phyloP scores from a whole-genome alignment of 2,888 invertebrate species.

The Drosophila rellima region DNA sequence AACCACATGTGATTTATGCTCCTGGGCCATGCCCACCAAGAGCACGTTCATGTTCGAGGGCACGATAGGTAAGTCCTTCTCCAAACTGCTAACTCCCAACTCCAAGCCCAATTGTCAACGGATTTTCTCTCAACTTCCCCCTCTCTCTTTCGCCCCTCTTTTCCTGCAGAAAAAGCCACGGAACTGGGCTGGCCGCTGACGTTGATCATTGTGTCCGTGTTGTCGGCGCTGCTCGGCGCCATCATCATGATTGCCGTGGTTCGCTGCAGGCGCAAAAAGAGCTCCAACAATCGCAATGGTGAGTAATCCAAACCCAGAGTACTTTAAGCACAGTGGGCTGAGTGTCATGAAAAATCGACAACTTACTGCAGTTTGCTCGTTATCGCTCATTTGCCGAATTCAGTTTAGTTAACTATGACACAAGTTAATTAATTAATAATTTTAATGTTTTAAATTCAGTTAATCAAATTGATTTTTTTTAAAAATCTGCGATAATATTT shows the following conservation, averaged over 20 bases:
- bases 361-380: too few relatives aligned
- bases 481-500: too few relatives aligned
- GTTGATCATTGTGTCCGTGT: constrained; percentile 89
- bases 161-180: constrained; percentile 86
- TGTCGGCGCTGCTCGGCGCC: constrained; percentile 90
- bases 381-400: too few relatives aligned
- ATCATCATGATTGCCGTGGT: constrained; percentile 90
- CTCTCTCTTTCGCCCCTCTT: constrained; percentile 11
- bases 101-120: constrained; percentile 8
- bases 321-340: not conserved
- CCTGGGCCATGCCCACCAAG: constrained; percentile 89
- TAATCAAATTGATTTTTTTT: too few relatives aligned
- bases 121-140: not conserved
- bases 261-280: constrained; percentile 88
- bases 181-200: constrained; percentile 90
- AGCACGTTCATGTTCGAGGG: constrained; percentile 87
- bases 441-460: too few relatives aligned
- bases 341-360: too few relatives aligned
- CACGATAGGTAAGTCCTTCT: constrained; percentile 87
- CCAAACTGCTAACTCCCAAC: not conserved
- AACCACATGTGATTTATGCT: constrained; percentile 91
- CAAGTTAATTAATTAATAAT: too few relatives aligned
- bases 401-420: too few relatives aligned
- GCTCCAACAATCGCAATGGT: constrained; percentile 85
- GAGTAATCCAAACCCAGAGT: constrained; percentile 63